A percentile compares a stretch with the other conserved stretches of the same genome.
Evolutionary conservation across 2,113 vertebrate species (phyloP).

Genomic region (Micronycteris hirsuta): DNA sequence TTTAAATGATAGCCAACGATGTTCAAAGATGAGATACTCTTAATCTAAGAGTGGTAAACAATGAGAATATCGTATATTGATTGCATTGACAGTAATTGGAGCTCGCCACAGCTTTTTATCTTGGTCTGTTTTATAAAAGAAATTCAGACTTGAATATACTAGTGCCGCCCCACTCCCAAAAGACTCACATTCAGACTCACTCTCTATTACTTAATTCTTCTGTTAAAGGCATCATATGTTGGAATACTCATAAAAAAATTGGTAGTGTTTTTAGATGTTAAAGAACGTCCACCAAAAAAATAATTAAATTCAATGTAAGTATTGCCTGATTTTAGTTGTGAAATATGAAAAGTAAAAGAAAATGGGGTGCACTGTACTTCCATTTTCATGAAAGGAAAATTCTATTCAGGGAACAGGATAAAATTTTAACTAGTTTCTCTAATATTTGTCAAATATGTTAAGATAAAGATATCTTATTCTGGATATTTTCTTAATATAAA

Average conservation of each 20-base stretch:
- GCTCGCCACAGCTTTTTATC: neutral
- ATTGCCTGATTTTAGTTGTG: neutral
- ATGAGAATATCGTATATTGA: neutral
- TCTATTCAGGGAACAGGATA: neutral
- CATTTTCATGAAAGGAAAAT: neutral
- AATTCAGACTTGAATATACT: neutral
- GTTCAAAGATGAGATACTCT: neutral
- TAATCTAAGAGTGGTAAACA: neutral
- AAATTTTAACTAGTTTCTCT: neutral
- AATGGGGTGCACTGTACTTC: neutral
- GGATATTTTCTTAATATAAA: neutral
- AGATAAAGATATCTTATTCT: neutral
- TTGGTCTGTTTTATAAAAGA: neutral
- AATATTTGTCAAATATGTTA: neutral
- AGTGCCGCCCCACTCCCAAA: neutral
- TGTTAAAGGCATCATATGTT: neutral
- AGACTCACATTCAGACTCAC: neutral
- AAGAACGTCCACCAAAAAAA: neutral
- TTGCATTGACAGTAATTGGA: neutral
- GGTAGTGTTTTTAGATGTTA: neutral
- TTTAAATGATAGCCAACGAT: neutral
- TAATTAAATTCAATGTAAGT: neutral
- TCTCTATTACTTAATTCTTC: neutral
- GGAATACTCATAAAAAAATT: neutral
- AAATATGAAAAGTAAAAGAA: neutral